Evolutionary conservation across 1,140 invertebrate species (phyloP).

Genomic region (Melipona quadrifasciata): DNA sequence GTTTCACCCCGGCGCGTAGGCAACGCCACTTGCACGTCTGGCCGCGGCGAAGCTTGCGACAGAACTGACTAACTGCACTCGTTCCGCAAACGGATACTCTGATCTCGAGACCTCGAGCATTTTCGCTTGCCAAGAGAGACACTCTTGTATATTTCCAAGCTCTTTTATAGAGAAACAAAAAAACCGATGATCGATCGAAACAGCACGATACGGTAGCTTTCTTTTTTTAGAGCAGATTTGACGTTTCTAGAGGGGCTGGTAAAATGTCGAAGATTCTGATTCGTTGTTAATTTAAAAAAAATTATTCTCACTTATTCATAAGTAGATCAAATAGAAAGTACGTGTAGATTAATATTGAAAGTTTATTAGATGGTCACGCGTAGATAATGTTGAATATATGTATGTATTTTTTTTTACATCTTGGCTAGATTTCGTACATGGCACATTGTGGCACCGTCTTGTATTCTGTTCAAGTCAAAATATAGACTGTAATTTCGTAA

Average conservation of each 20-base stretch:
- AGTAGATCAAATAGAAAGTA: background rate
- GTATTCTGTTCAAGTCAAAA: constrained; percentile 55
- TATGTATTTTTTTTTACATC: constrained; percentile 3
- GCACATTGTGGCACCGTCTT: constrained; percentile 43
- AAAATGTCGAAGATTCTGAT: background rate
- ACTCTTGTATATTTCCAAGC: background rate
- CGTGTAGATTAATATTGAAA: background rate
- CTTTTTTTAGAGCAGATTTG: too few species aligned
- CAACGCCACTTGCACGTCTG: constrained; percentile 65
- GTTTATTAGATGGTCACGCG: background rate
- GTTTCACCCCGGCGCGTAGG: constrained; percentile 68
- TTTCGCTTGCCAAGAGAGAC: constrained; percentile 1
- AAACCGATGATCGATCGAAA: background rate
- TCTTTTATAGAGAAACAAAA: background rate
- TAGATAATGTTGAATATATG: background rate
- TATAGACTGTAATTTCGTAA: constrained; percentile 69
- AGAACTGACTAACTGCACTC: constrained; percentile 67
- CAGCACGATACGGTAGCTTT: background rate
- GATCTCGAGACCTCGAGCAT: constrained; percentile 35
- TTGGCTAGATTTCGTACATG: constrained; percentile 22
- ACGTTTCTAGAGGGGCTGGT: background rate
- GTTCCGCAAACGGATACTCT: constrained; percentile 25
- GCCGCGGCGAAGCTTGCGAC: constrained; percentile 75
- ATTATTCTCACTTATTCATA: background rate
- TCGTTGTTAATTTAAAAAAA: background rate